Evolutionary conservation across 1,140 invertebrate genomes (phyloP), one percentile per base, ranked within the genome.

Genomic region (Phocides pigmalion): DNA sequence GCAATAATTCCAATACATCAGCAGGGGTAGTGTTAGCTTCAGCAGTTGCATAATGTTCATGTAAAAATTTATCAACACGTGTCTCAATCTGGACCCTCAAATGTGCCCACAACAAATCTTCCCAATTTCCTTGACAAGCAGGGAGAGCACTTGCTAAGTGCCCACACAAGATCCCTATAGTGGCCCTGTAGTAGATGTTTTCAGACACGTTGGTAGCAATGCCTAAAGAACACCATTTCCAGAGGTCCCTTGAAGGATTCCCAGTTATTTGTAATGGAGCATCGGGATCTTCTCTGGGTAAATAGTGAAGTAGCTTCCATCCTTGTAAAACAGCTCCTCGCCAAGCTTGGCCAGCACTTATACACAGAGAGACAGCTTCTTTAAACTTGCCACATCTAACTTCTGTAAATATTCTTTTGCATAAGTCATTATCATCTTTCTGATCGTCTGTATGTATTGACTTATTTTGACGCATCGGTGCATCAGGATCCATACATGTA

Each of bases 81-180:
- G 96, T 94, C 84, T 99, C 98, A 62, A 98, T 94, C 70, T 97
- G 93, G 0, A 95, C 93, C 76, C 95, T 95, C 66, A 97, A 93
- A 82, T 98, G 95, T 6, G 97, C 96, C 98, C 98, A 99, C 8
- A 99, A 86, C 56, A 96, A 92, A 90, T 99, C 98, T 80, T 97
- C 95, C 98, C 98, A 99, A 11, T 94, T 95, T 6, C 92, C 91
- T 53, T 88, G 84, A 65, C 97, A 96, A 0, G 96, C 93, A 4
- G 95, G 92, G 6, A 98, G 81, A 5, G 98, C 79, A 9, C 95
- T 94, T 14, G 94, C 90, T 16, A 98, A 81, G 86, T 98, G 95
- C 0, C 98, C 98, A 92, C 97, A 98, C 12, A 98, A 93, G 58
- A 95, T 93, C 2, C 95, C 96, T 65, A 96, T 94, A 19, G 96